Evolutionary conservation across 2,797 vertebrate genomes (phyloP), one percentile per base, ranked within the genome.

Genomic region (Champsocephalus esox): DNA sequence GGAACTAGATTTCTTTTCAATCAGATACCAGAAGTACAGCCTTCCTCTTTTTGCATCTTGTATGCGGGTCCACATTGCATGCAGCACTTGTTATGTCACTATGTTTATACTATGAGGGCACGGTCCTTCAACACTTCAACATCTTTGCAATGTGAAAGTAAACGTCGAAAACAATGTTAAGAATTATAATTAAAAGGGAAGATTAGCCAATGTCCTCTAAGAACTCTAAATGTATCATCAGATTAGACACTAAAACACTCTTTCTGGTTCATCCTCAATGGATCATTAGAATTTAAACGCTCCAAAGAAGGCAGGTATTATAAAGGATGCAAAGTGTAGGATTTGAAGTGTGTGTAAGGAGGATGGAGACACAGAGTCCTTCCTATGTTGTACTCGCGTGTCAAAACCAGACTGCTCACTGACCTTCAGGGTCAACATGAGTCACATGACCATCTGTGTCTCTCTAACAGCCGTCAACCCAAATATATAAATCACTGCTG

Each of bases 371-470:
- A 49, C 11, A 13, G 56, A 21, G 41, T 41, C 11, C 38, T 28
- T 56, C 34, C 11, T 60, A 12, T 49, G 34, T 49, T 45, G 12
- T 12, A 44, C 38, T 49, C 3, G 4, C 68, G 44, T 60, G 52
- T 75, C 44, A 58, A 60, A 76, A 63, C 28, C 67, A 70, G 70
- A 64, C 66, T 1, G 8, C 43, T 32, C 59, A 1, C 46, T 43
- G 51, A 74, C 73, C 51, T 80, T 80, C 52, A 64, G 61, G 54
- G 21, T 54, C 8, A 3, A 69, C 52, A 41, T 0, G 19, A 16
- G 56, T 73, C 52, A 28, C 28, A 28, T 28, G 28, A 28, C 28
- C 28, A 28, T 28, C 28, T 28, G 28, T 28, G 28, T 28, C 28
- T 5, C 28, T 28, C 28, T 28, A 28, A 28, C 28, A 28, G 28